Evolutionary conservation across 1,140 invertebrate species (phyloP).

Genomic region (Dryas iulia): DNA sequence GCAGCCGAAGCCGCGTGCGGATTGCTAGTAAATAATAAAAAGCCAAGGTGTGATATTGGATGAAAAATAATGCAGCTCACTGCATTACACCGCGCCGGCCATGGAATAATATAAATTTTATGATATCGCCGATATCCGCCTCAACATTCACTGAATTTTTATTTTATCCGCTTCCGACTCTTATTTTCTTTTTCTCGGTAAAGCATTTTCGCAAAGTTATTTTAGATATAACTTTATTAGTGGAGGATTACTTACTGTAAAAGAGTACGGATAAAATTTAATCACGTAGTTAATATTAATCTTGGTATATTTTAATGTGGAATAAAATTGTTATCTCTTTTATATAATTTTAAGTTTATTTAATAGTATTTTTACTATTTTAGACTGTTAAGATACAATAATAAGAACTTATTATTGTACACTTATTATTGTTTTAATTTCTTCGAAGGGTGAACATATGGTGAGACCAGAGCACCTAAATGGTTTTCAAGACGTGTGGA

Average conservation of each 20-base stretch:
- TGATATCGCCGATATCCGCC: slow-evolving; percentile 29
- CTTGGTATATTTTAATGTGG: neutral
- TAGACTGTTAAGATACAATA: no score
- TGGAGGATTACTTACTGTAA: neutral
- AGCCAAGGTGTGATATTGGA: slow-evolving; percentile 17
- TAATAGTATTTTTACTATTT: no score
- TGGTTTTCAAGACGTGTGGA: no score
- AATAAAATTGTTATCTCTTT: neutral
- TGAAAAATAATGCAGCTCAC: slow-evolving; percentile 31
- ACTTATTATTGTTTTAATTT: no score
- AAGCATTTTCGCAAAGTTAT: neutral
- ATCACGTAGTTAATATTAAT: neutral
- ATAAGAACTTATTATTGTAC: no score
- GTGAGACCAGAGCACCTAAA: no score
- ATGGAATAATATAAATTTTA: slow-evolving; percentile 35
- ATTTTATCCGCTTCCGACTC: slow-evolving; percentile 19
- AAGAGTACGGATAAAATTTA: neutral
- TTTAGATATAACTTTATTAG: neutral
- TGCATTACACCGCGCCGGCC: slow-evolving; percentile 23
- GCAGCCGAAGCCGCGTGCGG: no score
- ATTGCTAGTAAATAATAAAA: slow-evolving; percentile 22
- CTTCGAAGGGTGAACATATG: no score
- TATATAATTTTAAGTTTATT: no score
- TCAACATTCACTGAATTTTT: slow-evolving; percentile 27
- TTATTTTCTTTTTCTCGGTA: slow-evolving; percentile 18